A percentile compares a stretch with the other conserved stretches of the same genome.
These are phyloP conservation scores for Strigamia crassipes DNA, from an alignment of 2,888 invertebrate genomes.

Conservation along the genomic window DNA sequence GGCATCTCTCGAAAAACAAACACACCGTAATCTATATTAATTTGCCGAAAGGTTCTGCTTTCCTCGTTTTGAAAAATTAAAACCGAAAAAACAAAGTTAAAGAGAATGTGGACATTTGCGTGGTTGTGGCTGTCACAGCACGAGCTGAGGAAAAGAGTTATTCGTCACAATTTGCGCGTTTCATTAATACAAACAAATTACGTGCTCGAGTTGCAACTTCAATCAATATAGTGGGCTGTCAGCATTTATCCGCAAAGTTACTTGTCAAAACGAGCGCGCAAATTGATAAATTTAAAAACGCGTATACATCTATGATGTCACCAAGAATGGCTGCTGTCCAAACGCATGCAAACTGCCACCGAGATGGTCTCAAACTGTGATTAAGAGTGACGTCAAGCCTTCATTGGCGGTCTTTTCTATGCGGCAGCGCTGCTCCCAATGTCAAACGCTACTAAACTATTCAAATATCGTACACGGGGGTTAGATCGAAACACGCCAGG, in stretches of 20 bases:
- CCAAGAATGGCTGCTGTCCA: conserved; percentile 1
- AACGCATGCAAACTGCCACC: conserved; percentile 15
- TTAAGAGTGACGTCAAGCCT: conserved; percentile 22
- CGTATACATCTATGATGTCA: not conserved
- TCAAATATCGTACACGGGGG: conserved; percentile 8
- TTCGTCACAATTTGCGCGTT: not conserved
- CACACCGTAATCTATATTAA: not conserved
- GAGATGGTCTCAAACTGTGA: not conserved
- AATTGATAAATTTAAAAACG: not conserved
- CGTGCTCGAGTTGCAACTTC: not conserved
- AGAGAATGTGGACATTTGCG: too few relatives aligned
- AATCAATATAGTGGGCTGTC: conserved; percentile 10
- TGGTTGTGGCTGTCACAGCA: too few relatives aligned
- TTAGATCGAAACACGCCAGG: not conserved
- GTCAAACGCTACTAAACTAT: conserved; percentile 18
- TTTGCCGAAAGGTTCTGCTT: not conserved
- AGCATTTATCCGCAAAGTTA: not conserved
- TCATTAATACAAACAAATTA: not conserved
- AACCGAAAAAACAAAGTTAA: too few relatives aligned
- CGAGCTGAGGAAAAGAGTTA: too few relatives aligned
- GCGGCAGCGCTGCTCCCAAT: not conserved
- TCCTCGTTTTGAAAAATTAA: not conserved
- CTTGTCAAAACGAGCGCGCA: conserved; percentile 19
- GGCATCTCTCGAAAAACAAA: not conserved
- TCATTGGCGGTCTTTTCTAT: conserved; percentile 15